A percentile compares a stretch with the other conserved stretches of the same genome.
These are phyloP conservation scores for Leptobrachium leishanense DNA, from an alignment of 2,113 vertebrate genomes.

Conservation along the genomic window DNA sequence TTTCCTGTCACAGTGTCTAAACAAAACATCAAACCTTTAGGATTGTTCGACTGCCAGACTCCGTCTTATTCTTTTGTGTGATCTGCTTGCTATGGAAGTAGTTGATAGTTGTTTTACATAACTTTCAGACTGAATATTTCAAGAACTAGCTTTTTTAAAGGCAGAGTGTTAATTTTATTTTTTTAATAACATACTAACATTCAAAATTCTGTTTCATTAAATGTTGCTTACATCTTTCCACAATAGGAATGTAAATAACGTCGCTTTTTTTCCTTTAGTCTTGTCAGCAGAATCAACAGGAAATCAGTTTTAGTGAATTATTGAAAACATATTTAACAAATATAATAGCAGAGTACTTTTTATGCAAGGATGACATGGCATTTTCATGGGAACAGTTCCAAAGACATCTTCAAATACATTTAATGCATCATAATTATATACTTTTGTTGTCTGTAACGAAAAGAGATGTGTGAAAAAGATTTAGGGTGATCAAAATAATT, in stretches of 20 bases:
- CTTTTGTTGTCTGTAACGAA: no score
- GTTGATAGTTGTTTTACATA: constrained; percentile 28
- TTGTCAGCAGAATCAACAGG: not conserved
- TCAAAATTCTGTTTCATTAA: not conserved
- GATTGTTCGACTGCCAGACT: not conserved
- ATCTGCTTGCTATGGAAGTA: constrained; percentile 1
- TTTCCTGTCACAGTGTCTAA: constrained; percentile 22
- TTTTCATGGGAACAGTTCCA: no score
- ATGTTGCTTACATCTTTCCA: not conserved
- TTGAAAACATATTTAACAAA: constrained; percentile 28
- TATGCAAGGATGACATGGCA: not conserved
- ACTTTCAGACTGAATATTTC: constrained; percentile 17
- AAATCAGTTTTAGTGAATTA: not conserved
- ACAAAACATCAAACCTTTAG: constrained; percentile 28
- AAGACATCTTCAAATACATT: no score
- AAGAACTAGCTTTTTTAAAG: not conserved
- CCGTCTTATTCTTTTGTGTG: constrained; percentile 28
- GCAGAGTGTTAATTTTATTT: not conserved
- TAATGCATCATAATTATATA: no score
- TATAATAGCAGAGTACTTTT: not conserved
- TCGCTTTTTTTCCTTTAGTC: not conserved
- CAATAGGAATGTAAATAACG: not conserved
- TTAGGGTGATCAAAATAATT: no score
- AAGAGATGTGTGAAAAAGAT: no score
- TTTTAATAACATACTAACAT: not conserved